Evolutionary conservation across 1,140 invertebrate genomes (phyloP), one percentile per base, ranked within the genome.

Genomic region (Drosophila pallidifrons): DNA sequence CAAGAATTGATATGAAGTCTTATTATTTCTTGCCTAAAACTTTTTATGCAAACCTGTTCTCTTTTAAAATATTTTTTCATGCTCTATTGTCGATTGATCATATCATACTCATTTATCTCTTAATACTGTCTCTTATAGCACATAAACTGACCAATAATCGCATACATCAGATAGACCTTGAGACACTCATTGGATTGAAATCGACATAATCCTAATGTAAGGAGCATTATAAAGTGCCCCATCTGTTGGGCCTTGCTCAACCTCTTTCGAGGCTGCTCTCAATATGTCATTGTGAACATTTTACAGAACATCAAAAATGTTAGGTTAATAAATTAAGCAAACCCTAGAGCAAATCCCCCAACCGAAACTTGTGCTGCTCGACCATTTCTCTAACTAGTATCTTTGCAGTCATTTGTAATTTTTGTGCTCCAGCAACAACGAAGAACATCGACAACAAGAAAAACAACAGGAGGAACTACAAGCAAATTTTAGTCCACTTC

Each of bases 401-500:
- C 82, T 49, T 66, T 54, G 66, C 45, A 54, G 65, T 68, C 79
- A 85, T 81, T 90, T 85, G 85, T 89, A 89, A 89, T 89, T 86
- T 89, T 90, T 86, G 20, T 86, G 60, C 69, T 63, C 5, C 45
- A 52, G 52, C 58, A 77, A 73, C 55, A 82, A 59, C 11, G 71
- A 51, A 75, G 28, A 52, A 25, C 3, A 58, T 16, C 6, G 60
- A 25, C 46, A 55, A 13, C 28, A 25, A 8, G 16, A 25, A 54
- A 47, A 60, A 54, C 32, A 43, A 51, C 49, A 58, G 46, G 11
- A 20, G 54, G 32, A 58, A 67, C 75, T 74, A 78, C 82, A 89
- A 90, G 85, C 86, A 89, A 89, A 90, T 89, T 89, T 90, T 85
- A 91, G 82, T 82, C 80, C 86, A 91, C 86, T 90, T 90, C 87